Evolutionary conservation across 2,888 invertebrate genomes (phyloP), one percentile per base, ranked within the genome.

Genomic region (Brachynemurus nebulosus): DNA sequence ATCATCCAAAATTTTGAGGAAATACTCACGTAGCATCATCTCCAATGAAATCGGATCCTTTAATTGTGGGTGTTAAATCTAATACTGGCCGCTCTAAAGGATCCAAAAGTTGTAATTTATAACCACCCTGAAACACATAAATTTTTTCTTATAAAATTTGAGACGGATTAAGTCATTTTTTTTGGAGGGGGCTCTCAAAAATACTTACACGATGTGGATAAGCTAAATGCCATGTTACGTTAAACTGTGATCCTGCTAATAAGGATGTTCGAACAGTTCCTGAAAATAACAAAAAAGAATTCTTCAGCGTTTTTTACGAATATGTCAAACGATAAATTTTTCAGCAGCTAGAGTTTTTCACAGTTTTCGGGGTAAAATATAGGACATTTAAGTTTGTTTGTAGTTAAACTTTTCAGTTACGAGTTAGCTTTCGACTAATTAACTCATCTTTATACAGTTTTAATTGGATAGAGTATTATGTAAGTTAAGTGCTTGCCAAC

Each of bases 141-240:
- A 17, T 34, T 2, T 17, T 5, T 17, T 12, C 4, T 18, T n/a
- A n/a, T n/a, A 17, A 36, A 30, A 23, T 23, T 23, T 23, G 23
- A 9, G 23, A 23, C 9, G 6, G 9, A 6, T 23, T 7, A 7
- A 7, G 7, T 23, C 23, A 9, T 23, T 23, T 6, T 7, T 7
- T 23, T 23, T 7, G 9, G 6, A 23, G 23, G 6, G 6, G 9
- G 9, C 23, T 33, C n/a, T 25, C 12, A 12, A n/a, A n/a, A n/a
- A 40, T 48, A 69, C 78, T 76, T 68, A 88, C 88, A 69, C 78
- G 72, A 60, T 95, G 93, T 4, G 93, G 88, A 67, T 91, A 93
- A 9, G 91, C 89, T 56, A 93, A 72, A 65, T 91, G 91, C 93
- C 93, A 95, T 49, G 89, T 81, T 40, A 91, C 82, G 65, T 85